phyloP scores from a whole-genome alignment of 2,888 invertebrate genomes.

The Strigamia maritima region DNA sequence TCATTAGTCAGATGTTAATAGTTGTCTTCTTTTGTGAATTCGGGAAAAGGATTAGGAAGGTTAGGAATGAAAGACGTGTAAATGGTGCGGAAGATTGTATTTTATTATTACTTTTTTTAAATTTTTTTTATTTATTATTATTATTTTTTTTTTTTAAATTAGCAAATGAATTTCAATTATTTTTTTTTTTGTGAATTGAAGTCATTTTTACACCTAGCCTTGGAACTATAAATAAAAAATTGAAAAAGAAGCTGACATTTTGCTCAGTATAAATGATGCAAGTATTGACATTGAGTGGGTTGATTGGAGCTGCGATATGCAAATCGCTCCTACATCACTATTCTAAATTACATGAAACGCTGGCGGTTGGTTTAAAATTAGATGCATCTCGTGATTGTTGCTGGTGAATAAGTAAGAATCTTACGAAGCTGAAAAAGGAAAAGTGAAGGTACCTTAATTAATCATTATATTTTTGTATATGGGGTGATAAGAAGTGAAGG shows the following conservation, averaged over 20 bases:
- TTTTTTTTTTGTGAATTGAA: background rate
- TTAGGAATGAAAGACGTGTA: background rate
- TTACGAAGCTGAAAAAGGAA: background rate
- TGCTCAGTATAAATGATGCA: background rate
- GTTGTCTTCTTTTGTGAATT: background rate
- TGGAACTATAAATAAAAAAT: background rate
- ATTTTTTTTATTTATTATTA: no score
- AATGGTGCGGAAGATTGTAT: background rate
- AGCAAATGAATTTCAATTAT: background rate
- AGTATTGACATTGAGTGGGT: background rate
- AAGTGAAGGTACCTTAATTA: background rate
- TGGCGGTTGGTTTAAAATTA: conserved; percentile 22
- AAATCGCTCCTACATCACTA: background rate
- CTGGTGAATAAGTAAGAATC: background rate
- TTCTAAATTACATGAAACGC: background rate
- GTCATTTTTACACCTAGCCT: background rate
- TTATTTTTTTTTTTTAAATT: background rate
- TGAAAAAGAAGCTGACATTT: conserved; percentile 2
- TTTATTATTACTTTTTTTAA: background rate
- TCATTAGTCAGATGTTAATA: background rate
- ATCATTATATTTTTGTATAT: background rate
- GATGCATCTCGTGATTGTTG: background rate
- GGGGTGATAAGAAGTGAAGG: background rate
- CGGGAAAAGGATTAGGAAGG: background rate
- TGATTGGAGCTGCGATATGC: conserved; percentile 26